phyloP scores from a whole-genome alignment of 2,888 invertebrate species.

The Meiosimyza decipiens region DNA sequence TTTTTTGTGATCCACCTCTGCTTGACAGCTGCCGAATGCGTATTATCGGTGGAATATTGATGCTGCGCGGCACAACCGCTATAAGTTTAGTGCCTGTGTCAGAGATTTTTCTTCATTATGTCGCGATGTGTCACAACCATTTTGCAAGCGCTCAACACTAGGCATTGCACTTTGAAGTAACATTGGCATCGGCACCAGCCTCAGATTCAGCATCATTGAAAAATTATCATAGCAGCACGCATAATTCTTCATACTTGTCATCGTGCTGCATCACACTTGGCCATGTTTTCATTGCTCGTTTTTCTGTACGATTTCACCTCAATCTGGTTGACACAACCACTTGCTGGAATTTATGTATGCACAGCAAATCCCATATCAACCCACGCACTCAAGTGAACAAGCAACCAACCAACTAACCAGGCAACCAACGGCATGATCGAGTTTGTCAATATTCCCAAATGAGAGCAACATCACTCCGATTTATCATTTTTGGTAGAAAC shows the following conservation, averaged over 20 bases:
- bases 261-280: not conserved
- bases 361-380: constrained; percentile 43
- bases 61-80: not conserved
- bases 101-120: constrained; percentile 45
- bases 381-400: constrained; percentile 15
- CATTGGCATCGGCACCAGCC: not conserved
- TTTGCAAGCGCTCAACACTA: constrained; percentile 44
- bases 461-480: not conserved
- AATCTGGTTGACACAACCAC: constrained; percentile 51
- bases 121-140: constrained; percentile 46
- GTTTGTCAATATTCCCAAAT: too few relatives aligned
- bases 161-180: not conserved
- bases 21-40: constrained; percentile 9
- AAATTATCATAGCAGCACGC: constrained; percentile 10
- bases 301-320: constrained; percentile 30
- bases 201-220: constrained; percentile 5
- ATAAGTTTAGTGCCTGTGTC: not conserved
- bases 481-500: too few relatives aligned
- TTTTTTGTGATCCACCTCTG: not conserved
- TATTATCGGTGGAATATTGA: not conserved
- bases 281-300: not conserved
- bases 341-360: constrained; percentile 61
- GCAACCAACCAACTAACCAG: too few relatives aligned
- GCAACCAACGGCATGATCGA: not conserved
- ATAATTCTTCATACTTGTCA: constrained; percentile 25